These are phyloP conservation scores for Craseonycteris thonglongyai DNA, from an alignment of 2,113 vertebrate genomes.

Conservation along the genomic window DNA sequence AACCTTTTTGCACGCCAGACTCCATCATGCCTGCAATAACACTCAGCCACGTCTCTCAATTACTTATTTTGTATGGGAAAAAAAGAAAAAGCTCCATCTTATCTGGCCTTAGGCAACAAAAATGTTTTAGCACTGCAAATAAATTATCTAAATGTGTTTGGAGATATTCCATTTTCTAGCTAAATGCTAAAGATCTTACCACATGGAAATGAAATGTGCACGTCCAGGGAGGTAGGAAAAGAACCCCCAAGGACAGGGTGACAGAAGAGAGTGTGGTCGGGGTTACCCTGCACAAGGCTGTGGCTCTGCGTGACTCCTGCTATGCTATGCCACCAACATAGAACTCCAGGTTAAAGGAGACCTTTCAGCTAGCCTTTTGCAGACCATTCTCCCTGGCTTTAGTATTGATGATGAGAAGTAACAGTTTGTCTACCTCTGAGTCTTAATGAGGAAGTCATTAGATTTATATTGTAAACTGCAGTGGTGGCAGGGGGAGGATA, in stretches of 20 bases:
- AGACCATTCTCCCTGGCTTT: neutral
- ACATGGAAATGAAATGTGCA: neutral
- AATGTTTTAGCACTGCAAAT: conserved; percentile 43
- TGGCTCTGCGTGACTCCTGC: neutral
- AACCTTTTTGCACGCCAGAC: conserved; percentile 14
- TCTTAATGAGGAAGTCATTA: neutral
- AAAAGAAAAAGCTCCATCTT: conserved; percentile 12
- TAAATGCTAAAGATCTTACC: conserved; percentile 33
- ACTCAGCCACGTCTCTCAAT: conserved; percentile 21
- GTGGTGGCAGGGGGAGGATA: rapidly evolving
- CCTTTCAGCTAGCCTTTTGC: neutral
- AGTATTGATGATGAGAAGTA: neutral
- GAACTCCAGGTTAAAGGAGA: neutral
- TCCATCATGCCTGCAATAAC: conserved; percentile 13
- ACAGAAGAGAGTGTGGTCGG: neutral
- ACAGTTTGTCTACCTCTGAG: neutral
- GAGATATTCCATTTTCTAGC: neutral
- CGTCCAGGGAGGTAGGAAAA: neutral
- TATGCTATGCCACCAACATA: neutral
- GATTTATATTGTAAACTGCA: neutral
- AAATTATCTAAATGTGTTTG: conserved; percentile 42
- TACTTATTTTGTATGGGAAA: conserved; percentile 37
- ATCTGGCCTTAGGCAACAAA: conserved; percentile 38
- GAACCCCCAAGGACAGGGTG: neutral
- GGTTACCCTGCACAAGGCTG: neutral